These are phyloP conservation scores for Otolemur crassicaudatus DNA, from an alignment of 2,797 vertebrate species.

Conservation along the genomic window DNA sequence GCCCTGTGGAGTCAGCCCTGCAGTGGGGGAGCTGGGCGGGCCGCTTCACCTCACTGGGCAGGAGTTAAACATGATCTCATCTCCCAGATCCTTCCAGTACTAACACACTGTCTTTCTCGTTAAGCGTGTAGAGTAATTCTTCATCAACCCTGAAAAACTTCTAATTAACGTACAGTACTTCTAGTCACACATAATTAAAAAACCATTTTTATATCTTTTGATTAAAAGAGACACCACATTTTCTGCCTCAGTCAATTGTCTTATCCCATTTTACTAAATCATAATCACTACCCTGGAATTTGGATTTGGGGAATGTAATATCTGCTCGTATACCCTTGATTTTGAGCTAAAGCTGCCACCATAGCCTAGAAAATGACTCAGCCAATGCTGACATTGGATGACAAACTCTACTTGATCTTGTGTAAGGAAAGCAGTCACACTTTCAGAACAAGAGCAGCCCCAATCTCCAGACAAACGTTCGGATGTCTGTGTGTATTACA, in stretches of 20 bases:
- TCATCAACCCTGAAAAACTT: conserved; percentile 10
- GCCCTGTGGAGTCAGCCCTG: neutral
- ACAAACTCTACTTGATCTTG: neutral
- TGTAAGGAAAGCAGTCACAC: neutral
- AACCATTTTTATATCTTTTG: conserved; percentile 25
- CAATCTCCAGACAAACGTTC: neutral
- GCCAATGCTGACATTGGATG: neutral
- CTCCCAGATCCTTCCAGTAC: neutral
- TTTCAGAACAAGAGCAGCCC: neutral
- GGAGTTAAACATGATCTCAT: neutral
- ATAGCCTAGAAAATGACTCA: conserved; percentile 31
- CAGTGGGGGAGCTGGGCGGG: neutral
- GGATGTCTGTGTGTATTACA: neutral
- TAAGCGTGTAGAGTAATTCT: neutral
- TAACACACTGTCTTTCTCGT: neutral
- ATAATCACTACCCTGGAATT: neutral
- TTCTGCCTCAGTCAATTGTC: neutral
- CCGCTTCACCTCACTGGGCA: neutral
- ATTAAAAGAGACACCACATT: neutral
- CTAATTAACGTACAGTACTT: neutral
- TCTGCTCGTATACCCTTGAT: neutral
- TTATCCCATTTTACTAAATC: neutral
- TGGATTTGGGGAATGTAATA: neutral
- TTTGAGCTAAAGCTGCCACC: conserved; percentile 2
- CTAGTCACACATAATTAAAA: conserved; percentile 22